Percentiles rank a stretch among this genome's conserved stretches.
Evolutionary conservation across 1,140 invertebrate genomes (phyloP).

Genomic region (Polypedilum pembai): DNA sequence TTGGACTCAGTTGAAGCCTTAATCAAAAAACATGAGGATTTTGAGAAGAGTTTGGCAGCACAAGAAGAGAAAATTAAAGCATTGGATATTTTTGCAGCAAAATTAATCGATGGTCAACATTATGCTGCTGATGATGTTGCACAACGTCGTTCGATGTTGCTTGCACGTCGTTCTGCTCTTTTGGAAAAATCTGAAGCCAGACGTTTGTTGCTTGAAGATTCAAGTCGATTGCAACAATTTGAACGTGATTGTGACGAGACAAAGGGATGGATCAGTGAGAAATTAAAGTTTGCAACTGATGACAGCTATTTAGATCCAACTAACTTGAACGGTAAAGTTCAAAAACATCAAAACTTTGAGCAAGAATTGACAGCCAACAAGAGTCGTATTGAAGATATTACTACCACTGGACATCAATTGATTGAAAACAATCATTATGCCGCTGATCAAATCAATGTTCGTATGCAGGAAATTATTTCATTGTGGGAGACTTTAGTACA

Average conservation of each 20-base stretch:
- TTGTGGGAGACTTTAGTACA: slow-evolving; percentile 87
- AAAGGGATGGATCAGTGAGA: slow-evolving; percentile 98
- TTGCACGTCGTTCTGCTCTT: slow-evolving; percentile 76
- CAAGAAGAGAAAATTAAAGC: slow-evolving; percentile 99
- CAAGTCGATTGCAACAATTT: slow-evolving; percentile 92
- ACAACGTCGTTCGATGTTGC: slow-evolving; percentile 75
- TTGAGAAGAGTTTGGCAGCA: slow-evolving; percentile 95
- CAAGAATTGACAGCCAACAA: slow-evolving; percentile 91
- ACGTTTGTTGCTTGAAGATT: slow-evolving; percentile 79
- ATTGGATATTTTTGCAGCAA: slow-evolving; percentile 96
- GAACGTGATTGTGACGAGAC: slow-evolving; percentile 98
- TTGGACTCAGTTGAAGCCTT: slow-evolving; percentile 94
- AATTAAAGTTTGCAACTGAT: slow-evolving; percentile 96
- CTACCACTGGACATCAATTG: slow-evolving; percentile 67
- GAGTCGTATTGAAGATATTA: slow-evolving; percentile 89
- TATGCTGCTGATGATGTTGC: slow-evolving; percentile 97
- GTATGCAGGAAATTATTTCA: slow-evolving; percentile 84
- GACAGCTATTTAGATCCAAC: slow-evolving; percentile 97
- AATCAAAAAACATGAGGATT: slow-evolving; percentile 98
- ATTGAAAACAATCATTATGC: slow-evolving; percentile 73
- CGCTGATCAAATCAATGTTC: slow-evolving; percentile 66
- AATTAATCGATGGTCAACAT: slow-evolving; percentile 92
- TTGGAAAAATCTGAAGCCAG: slow-evolving; percentile 81
- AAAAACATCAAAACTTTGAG: slow-evolving; percentile 98
- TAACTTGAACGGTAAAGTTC: slow-evolving; percentile 96